Evolutionary conservation across 2,797 vertebrate genomes (phyloP).

Genomic region (Channallabes apus): DNA sequence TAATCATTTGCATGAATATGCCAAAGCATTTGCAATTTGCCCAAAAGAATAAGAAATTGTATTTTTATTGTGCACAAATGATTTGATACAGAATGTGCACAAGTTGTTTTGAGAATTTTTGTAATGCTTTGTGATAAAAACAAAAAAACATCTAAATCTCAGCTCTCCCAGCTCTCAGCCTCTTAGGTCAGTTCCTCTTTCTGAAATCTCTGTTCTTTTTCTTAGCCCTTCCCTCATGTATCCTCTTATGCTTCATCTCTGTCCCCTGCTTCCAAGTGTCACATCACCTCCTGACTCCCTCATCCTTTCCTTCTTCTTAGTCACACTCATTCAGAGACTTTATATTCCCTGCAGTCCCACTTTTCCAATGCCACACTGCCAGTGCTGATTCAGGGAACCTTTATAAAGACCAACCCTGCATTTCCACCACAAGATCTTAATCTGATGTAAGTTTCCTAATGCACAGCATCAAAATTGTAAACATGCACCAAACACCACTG

Average conservation of each 20-base stretch:
- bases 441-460: not conserved
- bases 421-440: not conserved
- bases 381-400: not conserved
- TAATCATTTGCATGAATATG: too few species aligned
- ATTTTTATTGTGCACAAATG: too few species aligned
- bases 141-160: not conserved
- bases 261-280: not conserved
- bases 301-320: conserved; percentile 26
- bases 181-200: not conserved
- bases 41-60: too few species aligned
- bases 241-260: too few species aligned
- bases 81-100: too few species aligned
- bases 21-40: too few species aligned
- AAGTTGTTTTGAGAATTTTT: too few species aligned
- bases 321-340: conserved; percentile 17
- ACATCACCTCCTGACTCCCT: not conserved
- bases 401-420: not conserved
- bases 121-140: too few species aligned
- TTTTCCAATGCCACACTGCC: not conserved
- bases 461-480: not conserved
- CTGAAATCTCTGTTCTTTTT: not conserved
- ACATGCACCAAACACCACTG: not conserved
- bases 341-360: conserved; percentile 4
- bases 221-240: not conserved
- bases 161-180: not conserved